Evolutionary conservation across 2,797 vertebrate species (phyloP), one percentile per base, ranked within the genome.

Genomic region (Siniperca undulata): DNA sequence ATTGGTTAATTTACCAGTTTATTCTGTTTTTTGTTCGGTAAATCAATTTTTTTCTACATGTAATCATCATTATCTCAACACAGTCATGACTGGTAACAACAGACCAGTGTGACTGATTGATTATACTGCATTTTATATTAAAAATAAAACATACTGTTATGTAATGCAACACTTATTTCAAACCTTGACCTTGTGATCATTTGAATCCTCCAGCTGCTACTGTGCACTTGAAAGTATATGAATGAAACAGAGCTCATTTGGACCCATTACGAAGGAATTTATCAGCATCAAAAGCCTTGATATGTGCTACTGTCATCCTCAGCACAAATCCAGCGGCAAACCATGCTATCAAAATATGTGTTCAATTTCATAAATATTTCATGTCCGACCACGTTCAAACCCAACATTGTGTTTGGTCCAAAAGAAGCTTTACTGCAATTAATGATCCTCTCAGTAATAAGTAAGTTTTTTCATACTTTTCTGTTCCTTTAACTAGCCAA

Each of bases 341-440:
- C 64, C 55, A 34, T 2, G 42, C 12, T 34, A 65, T 70, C 44
- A 52, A 77, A 80, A 70, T 48, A 77, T 61, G 30, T 58, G 44
- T 74, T 70, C 74, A 46, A 17, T 70, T 53, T 59, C 27, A 74
- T 74, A 50, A 66, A 77, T 70, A 74, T 80, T 77, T 60, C 14
- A 74, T 62, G 24, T 52, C 55, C 6, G 3, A 62, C 70, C n/a
- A 36, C 14, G 5, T 61, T 78, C 16, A 68, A 77, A 62, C 36
- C 4, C 56, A 68, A 27, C 60, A 12, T 30, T 52, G 34, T 74
- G 34, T 77, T 64, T 30, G 20, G 44, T 59, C 50, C 27, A 56
- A 30, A 30, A 76, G n/a, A 36, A 55, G 42, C 22, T 50, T 72
- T 48, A 14, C 14, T 17, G 20, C 55, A 60, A 13, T 13, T 7